phyloP scores from a whole-genome alignment of 2,888 invertebrate species.

The Stictocephala bisonia region DNA sequence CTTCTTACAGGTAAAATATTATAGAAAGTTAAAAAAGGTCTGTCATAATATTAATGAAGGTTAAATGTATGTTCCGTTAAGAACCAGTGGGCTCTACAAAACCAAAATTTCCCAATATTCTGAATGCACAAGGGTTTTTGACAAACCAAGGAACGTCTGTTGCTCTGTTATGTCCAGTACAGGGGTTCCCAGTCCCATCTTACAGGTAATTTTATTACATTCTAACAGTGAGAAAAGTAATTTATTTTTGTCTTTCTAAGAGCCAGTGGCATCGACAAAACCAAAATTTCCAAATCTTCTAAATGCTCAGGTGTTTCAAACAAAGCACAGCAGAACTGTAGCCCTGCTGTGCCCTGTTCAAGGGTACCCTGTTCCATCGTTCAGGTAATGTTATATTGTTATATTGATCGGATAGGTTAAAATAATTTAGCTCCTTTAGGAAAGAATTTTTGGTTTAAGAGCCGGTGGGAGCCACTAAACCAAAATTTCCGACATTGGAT shows the following conservation, averaged over 20 bases:
- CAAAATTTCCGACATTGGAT: conserved; percentile 69
- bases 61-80: conserved; percentile 60
- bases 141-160: conserved; percentile 65
- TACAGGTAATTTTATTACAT: no score
- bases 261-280: conserved; percentile 67
- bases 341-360: conserved; percentile 76
- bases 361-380: conserved; percentile 72
- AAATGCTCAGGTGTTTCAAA: conserved; percentile 66
- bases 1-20: conserved; percentile 75
- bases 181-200: conserved; percentile 68
- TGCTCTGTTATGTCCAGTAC: conserved; percentile 78
- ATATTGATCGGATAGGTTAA: not conserved
- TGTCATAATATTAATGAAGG: not conserved
- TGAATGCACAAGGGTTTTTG: conserved; percentile 51
- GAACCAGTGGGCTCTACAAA: conserved; percentile 78
- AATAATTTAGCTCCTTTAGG: not conserved
- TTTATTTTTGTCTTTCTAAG: conserved; percentile 51
- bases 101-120: conserved; percentile 71
- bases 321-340: conserved; percentile 40
- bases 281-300: conserved; percentile 74
- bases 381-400: conserved; percentile 67
- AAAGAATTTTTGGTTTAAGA: conserved; percentile 65
- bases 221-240: no score
- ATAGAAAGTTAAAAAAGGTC: not conserved
- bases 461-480: conserved; percentile 76